Conservation (phyloP, 2,797 vertebrate genomes). For the Florisuga fusca region DNA sequence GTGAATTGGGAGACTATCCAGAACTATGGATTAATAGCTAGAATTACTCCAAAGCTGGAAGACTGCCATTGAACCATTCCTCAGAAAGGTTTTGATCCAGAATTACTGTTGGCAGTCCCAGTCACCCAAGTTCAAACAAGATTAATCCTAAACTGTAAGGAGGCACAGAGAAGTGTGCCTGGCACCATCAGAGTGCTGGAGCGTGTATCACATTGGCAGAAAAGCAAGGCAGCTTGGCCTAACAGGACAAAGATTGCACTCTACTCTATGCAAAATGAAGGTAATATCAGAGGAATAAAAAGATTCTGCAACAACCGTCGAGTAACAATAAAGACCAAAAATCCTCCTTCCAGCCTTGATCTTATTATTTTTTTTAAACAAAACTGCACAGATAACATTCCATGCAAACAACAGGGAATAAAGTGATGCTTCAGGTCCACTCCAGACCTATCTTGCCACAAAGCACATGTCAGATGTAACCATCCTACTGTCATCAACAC, state of each 20-base stretch:
- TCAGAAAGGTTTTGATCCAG: background rate
- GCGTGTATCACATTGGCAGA: background rate
- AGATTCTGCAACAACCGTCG: background rate
- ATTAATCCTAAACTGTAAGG: background rate
- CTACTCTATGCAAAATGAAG: background rate
- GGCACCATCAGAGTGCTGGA: background rate
- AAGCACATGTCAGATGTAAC: background rate
- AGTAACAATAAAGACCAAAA: background rate
- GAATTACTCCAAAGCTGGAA: slow-evolving; percentile 5
- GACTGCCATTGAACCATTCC: background rate
- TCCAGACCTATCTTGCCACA: background rate
- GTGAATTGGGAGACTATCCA: background rate
- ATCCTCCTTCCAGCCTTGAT: background rate
- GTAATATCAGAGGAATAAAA: background rate
- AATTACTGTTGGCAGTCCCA: background rate
- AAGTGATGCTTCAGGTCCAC: background rate
- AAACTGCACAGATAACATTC: background rate
- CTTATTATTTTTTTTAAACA: background rate
- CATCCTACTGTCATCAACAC: background rate
- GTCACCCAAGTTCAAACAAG: background rate
- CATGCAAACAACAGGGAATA: background rate
- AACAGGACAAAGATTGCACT: background rate
- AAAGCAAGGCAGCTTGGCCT: background rate
- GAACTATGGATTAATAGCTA: background rate
- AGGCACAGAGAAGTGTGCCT: background rate